A percentile compares a stretch with the other conserved stretches of the same genome.
These are phyloP conservation scores for Pseudachorutes palmiensis DNA, from an alignment of 1,140 invertebrate species.

Conservation along the genomic window DNA sequence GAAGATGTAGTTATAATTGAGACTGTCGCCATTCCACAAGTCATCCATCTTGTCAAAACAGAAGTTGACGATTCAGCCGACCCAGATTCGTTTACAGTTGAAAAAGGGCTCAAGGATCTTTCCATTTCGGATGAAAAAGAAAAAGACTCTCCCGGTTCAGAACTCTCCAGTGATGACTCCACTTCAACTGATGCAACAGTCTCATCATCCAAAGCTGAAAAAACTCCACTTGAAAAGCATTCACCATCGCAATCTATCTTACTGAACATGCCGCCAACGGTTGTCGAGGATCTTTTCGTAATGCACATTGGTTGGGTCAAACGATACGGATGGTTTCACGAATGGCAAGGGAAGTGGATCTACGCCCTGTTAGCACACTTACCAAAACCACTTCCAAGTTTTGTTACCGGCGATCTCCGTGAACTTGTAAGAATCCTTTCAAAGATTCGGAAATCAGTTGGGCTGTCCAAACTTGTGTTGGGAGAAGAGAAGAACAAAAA, in stretches of 20 bases:
- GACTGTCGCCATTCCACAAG: no score
- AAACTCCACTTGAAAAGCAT: neutral
- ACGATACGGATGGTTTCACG: slow-evolving; percentile 24
- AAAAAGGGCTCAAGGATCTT: neutral
- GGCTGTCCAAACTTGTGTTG: neutral
- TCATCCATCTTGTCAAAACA: no score
- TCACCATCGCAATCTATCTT: slow-evolving; percentile 17
- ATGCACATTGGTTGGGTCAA: slow-evolving; percentile 25
- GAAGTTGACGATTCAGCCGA: neutral
- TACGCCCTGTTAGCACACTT: slow-evolving; percentile 26
- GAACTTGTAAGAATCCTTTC: slow-evolving; percentile 2
- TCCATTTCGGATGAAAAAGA: neutral
- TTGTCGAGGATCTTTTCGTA: slow-evolving; percentile 22
- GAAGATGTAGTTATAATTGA: no score
- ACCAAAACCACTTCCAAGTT: slow-evolving; percentile 23
- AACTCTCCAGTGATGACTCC: neutral
- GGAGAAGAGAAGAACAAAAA: no score
- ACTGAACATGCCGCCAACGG: slow-evolving; percentile 15
- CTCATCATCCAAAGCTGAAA: no score
- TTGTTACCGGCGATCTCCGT: slow-evolving; percentile 23
- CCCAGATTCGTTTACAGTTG: neutral
- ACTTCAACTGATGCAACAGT: neutral
- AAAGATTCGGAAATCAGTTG: neutral
- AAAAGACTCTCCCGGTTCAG: neutral
- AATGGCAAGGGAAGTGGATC: slow-evolving; percentile 26